A percentile compares a stretch with the other conserved stretches of the same genome.
These are phyloP conservation scores for Lacerta bilineata DNA, from an alignment of 2,797 vertebrate species.

Conservation along the genomic window DNA sequence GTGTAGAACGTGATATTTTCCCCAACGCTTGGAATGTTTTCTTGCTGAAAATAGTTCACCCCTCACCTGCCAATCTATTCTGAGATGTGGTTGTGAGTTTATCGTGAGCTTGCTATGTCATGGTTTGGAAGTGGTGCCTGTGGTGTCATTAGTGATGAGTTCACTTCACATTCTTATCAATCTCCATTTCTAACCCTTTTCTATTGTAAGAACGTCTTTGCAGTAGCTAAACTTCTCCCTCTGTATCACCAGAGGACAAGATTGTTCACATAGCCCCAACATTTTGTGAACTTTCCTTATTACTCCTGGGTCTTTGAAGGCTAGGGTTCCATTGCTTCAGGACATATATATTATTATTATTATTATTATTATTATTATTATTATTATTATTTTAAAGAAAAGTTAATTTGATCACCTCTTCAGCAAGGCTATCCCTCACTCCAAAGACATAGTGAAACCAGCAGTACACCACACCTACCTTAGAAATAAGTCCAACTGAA, in stretches of 20 bases:
- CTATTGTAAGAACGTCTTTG: background rate
- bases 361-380: no score
- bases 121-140: background rate
- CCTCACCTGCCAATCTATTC: background rate
- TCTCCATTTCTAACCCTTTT: background rate
- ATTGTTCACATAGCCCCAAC: background rate
- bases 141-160: background rate
- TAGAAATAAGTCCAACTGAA: no score
- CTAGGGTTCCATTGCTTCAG: background rate
- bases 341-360: no score
- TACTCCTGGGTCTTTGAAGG: background rate
- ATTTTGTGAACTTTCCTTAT: background rate
- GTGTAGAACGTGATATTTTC: background rate
- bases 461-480: background rate
- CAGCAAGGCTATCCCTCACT: background rate
- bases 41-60: background rate
- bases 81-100: no score
- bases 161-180: background rate
- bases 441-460: background rate
- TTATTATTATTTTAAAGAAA: no score
- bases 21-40: background rate
- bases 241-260: background rate
- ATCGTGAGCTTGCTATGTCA: no score
- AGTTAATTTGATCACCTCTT: background rate
- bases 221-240: background rate